Evolutionary conservation across 1,140 invertebrate genomes (phyloP).

Genomic region (Leptinotarsa lineolata): DNA sequence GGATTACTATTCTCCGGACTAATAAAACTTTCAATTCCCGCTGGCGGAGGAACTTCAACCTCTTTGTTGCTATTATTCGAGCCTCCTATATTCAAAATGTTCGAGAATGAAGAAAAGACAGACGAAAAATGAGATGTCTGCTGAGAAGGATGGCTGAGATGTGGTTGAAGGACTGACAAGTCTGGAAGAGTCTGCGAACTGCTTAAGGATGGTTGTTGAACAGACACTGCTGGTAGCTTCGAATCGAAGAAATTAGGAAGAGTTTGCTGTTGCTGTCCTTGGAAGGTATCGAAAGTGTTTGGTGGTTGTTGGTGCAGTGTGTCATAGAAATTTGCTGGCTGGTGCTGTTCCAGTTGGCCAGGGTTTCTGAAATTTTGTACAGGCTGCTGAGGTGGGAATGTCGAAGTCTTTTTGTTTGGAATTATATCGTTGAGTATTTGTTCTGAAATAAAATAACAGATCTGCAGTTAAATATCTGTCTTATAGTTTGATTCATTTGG

Average conservation of each 20-base stretch:
- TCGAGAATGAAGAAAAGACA: conserved; percentile 23
- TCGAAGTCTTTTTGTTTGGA: background rate
- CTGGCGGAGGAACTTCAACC: background rate
- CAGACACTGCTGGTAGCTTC: background rate
- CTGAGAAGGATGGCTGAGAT: background rate
- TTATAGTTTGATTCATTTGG: no score
- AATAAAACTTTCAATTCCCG: conserved; percentile 13
- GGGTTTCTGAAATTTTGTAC: background rate
- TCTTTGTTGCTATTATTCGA: conserved; percentile 21
- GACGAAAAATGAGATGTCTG: conserved; percentile 6
- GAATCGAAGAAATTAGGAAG: background rate
- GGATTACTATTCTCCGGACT: background rate
- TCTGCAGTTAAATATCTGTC: background rate
- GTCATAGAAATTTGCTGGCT: no score
- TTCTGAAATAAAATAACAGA: conserved; percentile 9
- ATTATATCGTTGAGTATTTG: conserved; percentile 12
- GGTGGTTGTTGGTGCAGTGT: background rate
- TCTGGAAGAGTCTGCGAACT: background rate
- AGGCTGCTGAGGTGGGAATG: background rate
- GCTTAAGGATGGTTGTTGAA: background rate
- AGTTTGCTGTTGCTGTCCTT: background rate
- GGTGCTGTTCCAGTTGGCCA: no score
- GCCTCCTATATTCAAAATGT: conserved; percentile 19
- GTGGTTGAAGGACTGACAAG: conserved; percentile 11
- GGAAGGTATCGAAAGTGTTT: background rate